Base-by-base conservation (phyloP, 2,113 vertebrate genomes). In the Suncus etruscus region DNA sequence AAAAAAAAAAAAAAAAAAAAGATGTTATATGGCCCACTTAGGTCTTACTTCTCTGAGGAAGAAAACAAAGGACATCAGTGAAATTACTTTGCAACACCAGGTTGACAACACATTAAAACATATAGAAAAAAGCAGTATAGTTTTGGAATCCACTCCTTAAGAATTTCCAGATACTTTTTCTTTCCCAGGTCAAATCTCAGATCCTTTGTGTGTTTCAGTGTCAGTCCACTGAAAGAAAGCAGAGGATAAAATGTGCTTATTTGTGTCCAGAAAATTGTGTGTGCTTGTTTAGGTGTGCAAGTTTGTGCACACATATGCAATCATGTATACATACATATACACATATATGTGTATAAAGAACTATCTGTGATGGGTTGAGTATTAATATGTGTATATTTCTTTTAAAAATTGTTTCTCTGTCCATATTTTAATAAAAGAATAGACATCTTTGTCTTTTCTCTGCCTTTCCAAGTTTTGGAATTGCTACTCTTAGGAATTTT, bases 1-100 rank as follows among this genome's bases (percentile, higher is more conserved):
- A 81, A 92, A 96, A 94, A 87, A 84, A 66, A 94, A 92, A 90
- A 66, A 92, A 85, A 83, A 86, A 87, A 87, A 11, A 63, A 29
- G 70, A 81, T 7, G 69, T 29, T 93, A 1, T 27, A 29, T 0
- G 1, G 75, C 25, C 83, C 6, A 3, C 66, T 96, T 16, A 2
- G 83, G 91, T 77, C 0, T 0, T 75, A 1, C 7, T 29, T 50
- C 81, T 94, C 16, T 72, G 47, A 92, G 93, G 75, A 51, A 76
- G 89, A 94, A 77, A 91, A 47, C 89, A 73, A 9, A 32, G 91
- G 94, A 68, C 78, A 84, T 39, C 15, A 69, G 75, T 27, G 80
- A 39, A 66, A 27, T 83, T 2, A 12, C 54, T 76, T 29, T 61
- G 32, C 45, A 51, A 27, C 82, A 29, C 58, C 27, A 10, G 63